These are phyloP conservation scores for Flexamia atlantica DNA, from an alignment of 2,888 invertebrate species.

Conservation along the genomic window DNA sequence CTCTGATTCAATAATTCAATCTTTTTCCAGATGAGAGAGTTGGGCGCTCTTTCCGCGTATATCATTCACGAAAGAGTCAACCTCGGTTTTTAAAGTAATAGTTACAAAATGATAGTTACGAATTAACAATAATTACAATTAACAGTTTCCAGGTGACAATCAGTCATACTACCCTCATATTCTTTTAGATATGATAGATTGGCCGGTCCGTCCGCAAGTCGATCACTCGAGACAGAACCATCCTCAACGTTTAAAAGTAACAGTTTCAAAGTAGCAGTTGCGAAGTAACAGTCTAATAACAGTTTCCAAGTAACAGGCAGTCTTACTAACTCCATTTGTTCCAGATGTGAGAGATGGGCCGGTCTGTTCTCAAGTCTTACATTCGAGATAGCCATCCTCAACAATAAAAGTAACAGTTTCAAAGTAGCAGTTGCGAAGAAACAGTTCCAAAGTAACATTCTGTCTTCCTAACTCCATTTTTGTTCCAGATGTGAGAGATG, in stretches of 20 bases:
- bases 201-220: constrained; percentile 48
- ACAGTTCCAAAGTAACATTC: too few species aligned
- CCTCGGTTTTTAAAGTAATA: too few species aligned
- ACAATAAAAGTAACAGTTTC: too few species aligned
- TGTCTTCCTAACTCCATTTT: neutral
- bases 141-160: too few species aligned
- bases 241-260: constrained; percentile 78
- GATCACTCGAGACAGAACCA: constrained; percentile 82
- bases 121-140: too few species aligned
- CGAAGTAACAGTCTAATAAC: too few species aligned
- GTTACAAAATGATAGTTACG: too few species aligned
- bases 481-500: constrained; percentile 60
- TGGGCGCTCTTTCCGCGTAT: constrained; percentile 47
- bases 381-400: constrained; percentile 85
- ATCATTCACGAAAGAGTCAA: constrained; percentile 81
- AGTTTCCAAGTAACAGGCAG: too few species aligned
- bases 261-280: too few species aligned
- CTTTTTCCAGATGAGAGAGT: constrained; percentile 56
- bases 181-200: constrained; percentile 57
- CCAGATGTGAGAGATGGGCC: constrained; percentile 61
- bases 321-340: neutral
- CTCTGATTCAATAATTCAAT: too few species aligned
- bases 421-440: too few species aligned
- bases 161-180: neutral
- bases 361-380: constrained; percentile 30